A percentile compares a stretch with the other conserved stretches of the same genome.
Conservation (phyloP, 2,113 vertebrate species). For the Anas platyrhynchos region DNA sequence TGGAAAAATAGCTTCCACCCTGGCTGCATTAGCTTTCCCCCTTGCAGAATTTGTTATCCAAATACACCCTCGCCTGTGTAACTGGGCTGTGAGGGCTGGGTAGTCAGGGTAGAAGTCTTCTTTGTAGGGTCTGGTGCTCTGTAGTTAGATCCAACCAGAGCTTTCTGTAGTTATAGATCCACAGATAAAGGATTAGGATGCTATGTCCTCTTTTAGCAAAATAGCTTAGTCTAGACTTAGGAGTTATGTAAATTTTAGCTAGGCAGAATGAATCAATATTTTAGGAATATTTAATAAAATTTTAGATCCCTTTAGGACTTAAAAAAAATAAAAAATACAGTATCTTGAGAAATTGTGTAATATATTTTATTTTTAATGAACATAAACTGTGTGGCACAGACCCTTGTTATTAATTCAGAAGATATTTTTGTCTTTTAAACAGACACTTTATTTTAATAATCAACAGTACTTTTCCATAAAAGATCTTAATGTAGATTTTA, state of each 20-base stretch:
- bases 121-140: background rate
- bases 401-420: background rate
- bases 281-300: background rate
- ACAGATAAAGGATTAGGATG: background rate
- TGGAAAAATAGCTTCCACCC: fast-evolving
- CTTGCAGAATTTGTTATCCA: fast-evolving
- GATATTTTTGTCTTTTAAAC: background rate
- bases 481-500: background rate
- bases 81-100: background rate
- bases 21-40: background rate
- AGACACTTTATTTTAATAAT: background rate
- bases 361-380: background rate
- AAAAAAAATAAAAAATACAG: background rate
- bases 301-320: background rate
- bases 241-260: background rate
- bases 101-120: fast-evolving
- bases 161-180: background rate
- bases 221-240: background rate
- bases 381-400: background rate
- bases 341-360: background rate
- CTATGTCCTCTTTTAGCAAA: background rate
- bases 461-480: background rate
- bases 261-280: background rate
- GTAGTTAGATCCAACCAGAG: fast-evolving
- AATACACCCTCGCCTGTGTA: fast-evolving